Percentiles rank a stretch among this genome's conserved stretches.
Conservation (phyloP, 1,140 invertebrate genomes). For the Eurytemora carolleeae region DNA sequence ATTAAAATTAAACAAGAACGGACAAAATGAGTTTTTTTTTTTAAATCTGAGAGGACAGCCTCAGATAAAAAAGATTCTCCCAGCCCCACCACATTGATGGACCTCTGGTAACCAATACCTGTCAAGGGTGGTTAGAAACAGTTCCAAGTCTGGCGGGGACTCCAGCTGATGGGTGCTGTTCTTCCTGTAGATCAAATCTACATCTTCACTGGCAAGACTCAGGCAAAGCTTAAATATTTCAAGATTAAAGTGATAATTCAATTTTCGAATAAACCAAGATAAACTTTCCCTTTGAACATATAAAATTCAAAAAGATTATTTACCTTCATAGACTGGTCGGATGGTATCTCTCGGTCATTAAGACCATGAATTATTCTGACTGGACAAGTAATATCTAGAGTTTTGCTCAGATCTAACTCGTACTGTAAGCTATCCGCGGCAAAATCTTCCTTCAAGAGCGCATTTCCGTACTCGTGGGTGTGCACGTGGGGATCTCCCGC, state of each 20-base stretch:
- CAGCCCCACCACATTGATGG: no score
- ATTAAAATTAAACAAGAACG: no score
- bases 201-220: constrained; percentile 8
- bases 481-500: constrained; percentile 7
- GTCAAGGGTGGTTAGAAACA: constrained; percentile 10
- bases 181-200: constrained; percentile 12
- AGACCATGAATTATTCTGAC: constrained; percentile 13
- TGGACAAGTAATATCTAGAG: constrained; percentile 4
- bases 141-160: constrained; percentile 7
- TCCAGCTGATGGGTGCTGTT: constrained; percentile 5
- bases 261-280: no score
- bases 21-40: no score
- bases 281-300: no score
- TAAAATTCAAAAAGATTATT: no score
- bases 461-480: constrained; percentile 3
- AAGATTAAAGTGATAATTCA: no score
- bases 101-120: no score
- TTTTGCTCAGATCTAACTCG: constrained; percentile 3
- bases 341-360: background rate
- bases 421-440: constrained; percentile 7
- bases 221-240: background rate
- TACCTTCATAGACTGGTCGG: background rate
- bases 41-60: no score
- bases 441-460: constrained; percentile 13
- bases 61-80: no score